phyloP scores from a whole-genome alignment of 2,797 vertebrate species.

The Sarcoramphus papa region DNA sequence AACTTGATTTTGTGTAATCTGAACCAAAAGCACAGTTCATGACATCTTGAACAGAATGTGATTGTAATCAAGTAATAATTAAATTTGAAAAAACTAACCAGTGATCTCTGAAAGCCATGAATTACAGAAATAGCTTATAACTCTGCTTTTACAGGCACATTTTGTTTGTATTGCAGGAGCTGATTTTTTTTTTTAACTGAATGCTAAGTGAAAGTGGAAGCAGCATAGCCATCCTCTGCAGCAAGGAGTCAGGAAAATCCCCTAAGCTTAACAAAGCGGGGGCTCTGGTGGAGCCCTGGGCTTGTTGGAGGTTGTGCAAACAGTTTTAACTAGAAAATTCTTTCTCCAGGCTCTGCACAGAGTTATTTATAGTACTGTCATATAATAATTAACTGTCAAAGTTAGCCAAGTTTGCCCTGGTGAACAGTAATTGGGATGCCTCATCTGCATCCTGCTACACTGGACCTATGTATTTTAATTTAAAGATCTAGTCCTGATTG shows the following conservation, averaged over 20 bases:
- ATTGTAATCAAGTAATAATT: neutral
- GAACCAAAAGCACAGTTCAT: neutral
- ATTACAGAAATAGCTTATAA: neutral
- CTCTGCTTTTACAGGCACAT: neutral
- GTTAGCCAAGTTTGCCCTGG: neutral
- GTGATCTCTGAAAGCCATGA: neutral
- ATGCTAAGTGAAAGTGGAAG: neutral
- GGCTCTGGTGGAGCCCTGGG: neutral
- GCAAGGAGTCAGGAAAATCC: neutral
- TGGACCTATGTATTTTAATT: neutral
- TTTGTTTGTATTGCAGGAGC: neutral
- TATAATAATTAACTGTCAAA: neutral
- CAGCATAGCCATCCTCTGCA: neutral
- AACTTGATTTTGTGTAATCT: conserved; percentile 7
- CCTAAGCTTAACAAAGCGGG: neutral
- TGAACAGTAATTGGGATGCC: neutral
- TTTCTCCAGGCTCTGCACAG: neutral
- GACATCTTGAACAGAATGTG: neutral
- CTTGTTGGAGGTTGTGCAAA: neutral
- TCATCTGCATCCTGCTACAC: neutral
- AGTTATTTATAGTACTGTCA: neutral
- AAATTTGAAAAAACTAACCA: neutral
- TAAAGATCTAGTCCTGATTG: neutral
- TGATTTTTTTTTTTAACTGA: neutral
- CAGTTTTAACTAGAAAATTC: neutral